These are phyloP conservation scores for Marcusenius ussheri DNA, from an alignment of 2,113 vertebrate species.

Conservation along the genomic window DNA sequence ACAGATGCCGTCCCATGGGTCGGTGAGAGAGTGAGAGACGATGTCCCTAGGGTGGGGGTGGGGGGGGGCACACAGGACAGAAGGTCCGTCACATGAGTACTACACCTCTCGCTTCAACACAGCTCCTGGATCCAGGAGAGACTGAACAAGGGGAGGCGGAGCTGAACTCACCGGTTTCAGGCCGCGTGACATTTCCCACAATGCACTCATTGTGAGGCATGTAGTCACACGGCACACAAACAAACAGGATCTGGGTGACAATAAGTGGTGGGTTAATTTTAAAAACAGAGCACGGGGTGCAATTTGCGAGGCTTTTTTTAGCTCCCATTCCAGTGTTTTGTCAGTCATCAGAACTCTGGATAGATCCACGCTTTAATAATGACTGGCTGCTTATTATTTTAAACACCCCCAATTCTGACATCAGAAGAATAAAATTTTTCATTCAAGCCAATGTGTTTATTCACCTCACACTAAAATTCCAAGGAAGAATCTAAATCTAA, in stretches of 20 bases:
- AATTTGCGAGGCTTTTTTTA: constrained; percentile 4
- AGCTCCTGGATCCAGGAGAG: background rate
- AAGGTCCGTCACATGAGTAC: background rate
- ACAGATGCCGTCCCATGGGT: background rate
- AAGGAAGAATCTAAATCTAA: background rate
- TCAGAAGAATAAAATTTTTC: background rate
- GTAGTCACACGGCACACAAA: background rate
- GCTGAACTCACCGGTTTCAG: background rate
- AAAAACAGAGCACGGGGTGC: background rate
- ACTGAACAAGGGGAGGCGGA: too few species aligned
- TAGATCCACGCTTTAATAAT: background rate
- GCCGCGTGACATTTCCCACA: constrained; percentile 15
- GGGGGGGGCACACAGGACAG: background rate
- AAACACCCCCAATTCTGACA: background rate
- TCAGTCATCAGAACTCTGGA: background rate
- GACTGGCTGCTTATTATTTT: background rate
- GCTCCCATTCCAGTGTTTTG: background rate
- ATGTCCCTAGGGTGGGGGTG: background rate
- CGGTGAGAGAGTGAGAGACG: background rate
- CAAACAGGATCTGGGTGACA: background rate
- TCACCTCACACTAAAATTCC: background rate
- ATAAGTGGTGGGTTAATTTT: constrained; percentile 7
- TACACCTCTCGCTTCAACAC: background rate
- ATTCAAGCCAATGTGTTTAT: background rate
- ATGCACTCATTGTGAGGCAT: constrained; percentile 1